Evolutionary conservation across 2,113 vertebrate genomes (phyloP), one percentile per base, ranked within the genome.

Genomic region (Zingel zingel): DNA sequence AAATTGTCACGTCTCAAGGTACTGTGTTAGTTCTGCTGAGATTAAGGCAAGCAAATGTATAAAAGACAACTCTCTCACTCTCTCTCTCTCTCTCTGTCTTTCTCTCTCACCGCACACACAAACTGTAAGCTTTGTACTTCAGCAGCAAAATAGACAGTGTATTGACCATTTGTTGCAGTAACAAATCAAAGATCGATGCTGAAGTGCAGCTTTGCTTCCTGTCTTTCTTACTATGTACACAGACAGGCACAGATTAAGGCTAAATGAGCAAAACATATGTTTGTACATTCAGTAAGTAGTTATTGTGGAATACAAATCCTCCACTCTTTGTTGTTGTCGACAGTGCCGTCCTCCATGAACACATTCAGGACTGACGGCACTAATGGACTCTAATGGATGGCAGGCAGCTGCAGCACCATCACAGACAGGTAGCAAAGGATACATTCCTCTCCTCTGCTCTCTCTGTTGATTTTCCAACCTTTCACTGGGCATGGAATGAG

Each of bases 321-420:
- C 50, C n/a, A 39, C n/a, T 47, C 82, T 88, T 87, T 85, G 86
- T 85, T 87, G 82, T 79, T 66, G 62, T 62, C 62, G 64, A 63
- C 75, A 67, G 51, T 11, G n/a, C 23, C 23, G 12, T 70, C 74
- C 57, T 58, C 45, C 21, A 63, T 53, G 61, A 74, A 63, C 61
- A 68, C 58, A 77, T 73, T 80, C 64, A 67, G 79, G 64, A 59
- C 76, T 73, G 79, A 81, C 36, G 18, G 79, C 74, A 56, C 79
- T 85, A 85, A 91, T 88, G 85, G 82, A 71, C 67, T 79, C 66
- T 90, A 90, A 91, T 83, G 84, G 76, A 85, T 69, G 79, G 77
- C 82, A 71, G 77, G 45, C 78, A 75, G 79, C 82, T 67, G 53
- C 79, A 61, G 72, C 53, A 64, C 79, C 73, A 65, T 64, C 4